Evolutionary conservation across 2,888 invertebrate genomes (phyloP).

Genomic region (Zygothrica quintamaculata): DNA sequence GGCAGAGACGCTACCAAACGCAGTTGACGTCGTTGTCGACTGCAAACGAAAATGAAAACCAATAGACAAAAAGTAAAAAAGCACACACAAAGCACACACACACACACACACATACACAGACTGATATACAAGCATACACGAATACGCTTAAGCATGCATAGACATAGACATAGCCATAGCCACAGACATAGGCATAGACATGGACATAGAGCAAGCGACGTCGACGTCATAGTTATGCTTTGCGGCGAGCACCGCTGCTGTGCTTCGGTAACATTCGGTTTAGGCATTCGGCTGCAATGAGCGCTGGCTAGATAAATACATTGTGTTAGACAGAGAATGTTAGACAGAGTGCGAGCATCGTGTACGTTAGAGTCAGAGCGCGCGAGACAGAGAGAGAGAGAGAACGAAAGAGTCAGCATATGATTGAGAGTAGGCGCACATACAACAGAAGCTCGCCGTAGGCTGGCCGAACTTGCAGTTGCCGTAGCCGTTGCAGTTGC

Average conservation of each 20-base stretch:
- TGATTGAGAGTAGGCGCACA: constrained; percentile 44
- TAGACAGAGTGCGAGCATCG: not conserved
- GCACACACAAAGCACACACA: constrained; percentile 39
- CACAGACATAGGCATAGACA: constrained; percentile 35
- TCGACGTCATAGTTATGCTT: constrained; percentile 75
- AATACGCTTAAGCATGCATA: constrained; percentile 10
- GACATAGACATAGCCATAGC: constrained; percentile 33
- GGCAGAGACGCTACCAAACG: constrained; percentile 24
- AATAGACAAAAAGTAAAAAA: constrained; percentile 71
- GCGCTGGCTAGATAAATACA: constrained; percentile 52
- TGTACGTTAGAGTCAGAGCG: too few species aligned
- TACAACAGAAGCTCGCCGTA: constrained; percentile 45
- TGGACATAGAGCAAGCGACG: constrained; percentile 47
- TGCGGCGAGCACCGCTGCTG: constrained; percentile 21
- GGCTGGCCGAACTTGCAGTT: constrained; percentile 25
- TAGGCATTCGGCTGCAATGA: constrained; percentile 44
- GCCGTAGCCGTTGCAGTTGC: constrained; percentile 2
- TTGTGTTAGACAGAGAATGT: too few species aligned
- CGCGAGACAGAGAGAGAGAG: constrained; percentile 7
- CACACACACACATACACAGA: constrained; percentile 13
- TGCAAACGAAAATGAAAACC: constrained; percentile 79
- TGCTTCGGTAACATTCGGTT: constrained; percentile 48
- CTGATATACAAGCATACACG: constrained; percentile 34
- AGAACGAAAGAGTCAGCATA: constrained; percentile 4
- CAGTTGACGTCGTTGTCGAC: constrained; percentile 45